A percentile compares a stretch with the other conserved stretches of the same genome.
Evolutionary conservation across 2,113 vertebrate species (phyloP).

Genomic region (Condylura cristata): DNA sequence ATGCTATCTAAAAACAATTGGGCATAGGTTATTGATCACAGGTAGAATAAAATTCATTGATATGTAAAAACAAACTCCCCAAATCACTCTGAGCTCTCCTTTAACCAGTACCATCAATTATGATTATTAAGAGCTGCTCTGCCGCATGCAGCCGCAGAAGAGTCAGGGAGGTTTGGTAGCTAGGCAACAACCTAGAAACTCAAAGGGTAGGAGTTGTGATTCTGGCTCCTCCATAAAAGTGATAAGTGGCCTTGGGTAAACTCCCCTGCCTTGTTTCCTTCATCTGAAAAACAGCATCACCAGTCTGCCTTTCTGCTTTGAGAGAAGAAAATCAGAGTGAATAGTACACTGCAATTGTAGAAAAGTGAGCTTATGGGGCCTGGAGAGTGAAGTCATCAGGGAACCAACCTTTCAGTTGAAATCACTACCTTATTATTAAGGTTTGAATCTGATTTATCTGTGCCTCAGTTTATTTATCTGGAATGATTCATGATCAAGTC

Average conservation of each 20-base stretch:
- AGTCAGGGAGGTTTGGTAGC: constrained; percentile 69
- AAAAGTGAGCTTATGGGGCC: constrained; percentile 34
- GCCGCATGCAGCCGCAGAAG: not conserved
- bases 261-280: constrained; percentile 56
- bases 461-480: constrained; percentile 38
- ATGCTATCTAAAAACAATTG: constrained; percentile 54
- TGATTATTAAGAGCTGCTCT: constrained; percentile 70
- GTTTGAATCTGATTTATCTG: not conserved
- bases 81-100: constrained; percentile 58
- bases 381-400: not conserved
- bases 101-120: constrained; percentile 69
- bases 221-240: constrained; percentile 69
- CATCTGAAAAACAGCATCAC: constrained; percentile 61
- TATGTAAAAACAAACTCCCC: constrained; percentile 63
- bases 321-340: constrained; percentile 30
- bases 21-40: constrained; percentile 47
- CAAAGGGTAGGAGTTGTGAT: constrained; percentile 70
- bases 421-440: not conserved
- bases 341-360: not conserved
- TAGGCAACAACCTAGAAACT: constrained; percentile 73
- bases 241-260: constrained; percentile 72
- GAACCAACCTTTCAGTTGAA: not conserved
- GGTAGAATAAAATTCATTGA: constrained; percentile 56
- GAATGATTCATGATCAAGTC: not conserved
- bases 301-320: constrained; percentile 17